Percentiles rank a stretch among this genome's conserved stretches.
These are phyloP conservation scores for Brachycybe producta DNA, from an alignment of 2,888 invertebrate species.

Conservation along the genomic window DNA sequence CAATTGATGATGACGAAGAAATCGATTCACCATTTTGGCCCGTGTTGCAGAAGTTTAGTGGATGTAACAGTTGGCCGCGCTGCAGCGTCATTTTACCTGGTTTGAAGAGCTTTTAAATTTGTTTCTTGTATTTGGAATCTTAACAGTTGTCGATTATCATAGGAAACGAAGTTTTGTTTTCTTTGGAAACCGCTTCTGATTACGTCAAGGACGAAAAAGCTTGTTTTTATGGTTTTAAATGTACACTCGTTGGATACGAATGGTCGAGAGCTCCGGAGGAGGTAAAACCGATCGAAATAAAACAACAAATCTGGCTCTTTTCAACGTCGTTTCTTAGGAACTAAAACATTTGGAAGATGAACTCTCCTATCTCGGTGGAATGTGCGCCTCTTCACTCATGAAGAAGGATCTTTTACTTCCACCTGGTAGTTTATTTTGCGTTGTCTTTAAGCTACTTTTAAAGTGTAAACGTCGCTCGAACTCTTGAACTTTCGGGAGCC, in stretches of 20 bases:
- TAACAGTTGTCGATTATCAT: constrained; percentile 19
- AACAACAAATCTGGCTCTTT: background rate
- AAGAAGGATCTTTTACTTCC: constrained; percentile 61
- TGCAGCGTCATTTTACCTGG: constrained; percentile 69
- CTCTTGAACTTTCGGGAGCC: background rate
- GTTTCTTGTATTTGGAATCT: background rate
- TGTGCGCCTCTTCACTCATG: constrained; percentile 80
- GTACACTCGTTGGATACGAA: constrained; percentile 64
- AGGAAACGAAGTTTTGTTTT: constrained; percentile 89
- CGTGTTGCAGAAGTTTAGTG: constrained; percentile 35
- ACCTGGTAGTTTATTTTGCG: constrained; percentile 32
- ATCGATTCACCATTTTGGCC: constrained; percentile 38
- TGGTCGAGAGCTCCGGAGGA: constrained; percentile 35
- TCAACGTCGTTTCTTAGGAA: constrained; percentile 31
- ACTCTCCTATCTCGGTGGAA: constrained; percentile 74
- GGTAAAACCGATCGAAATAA: constrained; percentile 23
- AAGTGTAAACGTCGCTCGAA: background rate
- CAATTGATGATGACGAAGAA: constrained; percentile 51
- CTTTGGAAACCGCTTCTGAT: constrained; percentile 87
- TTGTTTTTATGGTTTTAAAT: constrained; percentile 64
- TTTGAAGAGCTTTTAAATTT: constrained; percentile 24
- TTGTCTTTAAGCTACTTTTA: too few relatives aligned
- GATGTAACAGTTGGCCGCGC: constrained; percentile 68
- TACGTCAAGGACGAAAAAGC: constrained; percentile 81
- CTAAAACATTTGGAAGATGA: constrained; percentile 74